These are phyloP conservation scores for Drosophila siamana DNA, from an alignment of 2,888 invertebrate genomes.

Conservation along the genomic window DNA sequence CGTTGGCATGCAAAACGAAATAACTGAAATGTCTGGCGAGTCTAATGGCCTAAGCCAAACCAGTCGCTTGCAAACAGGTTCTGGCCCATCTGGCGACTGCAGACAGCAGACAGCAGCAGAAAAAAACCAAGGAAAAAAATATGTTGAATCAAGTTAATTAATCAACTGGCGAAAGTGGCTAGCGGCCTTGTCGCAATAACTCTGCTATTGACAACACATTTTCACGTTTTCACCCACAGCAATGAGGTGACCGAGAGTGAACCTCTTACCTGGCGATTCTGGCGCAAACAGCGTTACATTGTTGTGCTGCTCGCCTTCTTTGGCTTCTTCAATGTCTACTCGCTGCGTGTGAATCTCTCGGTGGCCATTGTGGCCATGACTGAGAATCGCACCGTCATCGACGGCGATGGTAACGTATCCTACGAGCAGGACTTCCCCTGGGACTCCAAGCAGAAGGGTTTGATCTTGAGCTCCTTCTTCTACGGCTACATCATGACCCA, in stretches of 20 bases:
- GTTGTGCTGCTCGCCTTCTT: conserved; percentile 92
- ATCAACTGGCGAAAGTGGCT: conserved; percentile 62
- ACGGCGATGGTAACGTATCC: conserved; percentile 88
- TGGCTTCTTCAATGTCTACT: conserved; percentile 94
- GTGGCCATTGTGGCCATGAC: conserved; percentile 98
- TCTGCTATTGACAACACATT: not conserved
- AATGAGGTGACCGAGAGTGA: conserved; percentile 81
- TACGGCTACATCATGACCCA: conserved; percentile 95
- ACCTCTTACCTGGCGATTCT: conserved; percentile 89
- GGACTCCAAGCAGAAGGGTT: conserved; percentile 91
- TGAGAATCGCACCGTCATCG: conserved; percentile 88
- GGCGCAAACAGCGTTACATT: conserved; percentile 90
- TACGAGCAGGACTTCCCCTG: conserved; percentile 92
- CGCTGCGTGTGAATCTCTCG: conserved; percentile 94
- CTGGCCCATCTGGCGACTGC: conserved; percentile 38
- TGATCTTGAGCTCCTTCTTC: conserved; percentile 94
- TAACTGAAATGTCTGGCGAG: not conserved
- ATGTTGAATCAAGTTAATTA: conserved; percentile 20
- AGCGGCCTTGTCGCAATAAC: conserved; percentile 19
- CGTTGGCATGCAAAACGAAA: conserved; percentile 4
- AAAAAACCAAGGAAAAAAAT: conserved; percentile 21
- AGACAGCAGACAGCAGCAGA: conserved; percentile 34
- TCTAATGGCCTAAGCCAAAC: conserved; percentile 40
- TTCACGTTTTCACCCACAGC: conserved; percentile 49
- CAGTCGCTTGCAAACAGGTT: conserved; percentile 69